phyloP scores from a whole-genome alignment of 2,113 vertebrate genomes.

The Odobenus rosmarus region DNA sequence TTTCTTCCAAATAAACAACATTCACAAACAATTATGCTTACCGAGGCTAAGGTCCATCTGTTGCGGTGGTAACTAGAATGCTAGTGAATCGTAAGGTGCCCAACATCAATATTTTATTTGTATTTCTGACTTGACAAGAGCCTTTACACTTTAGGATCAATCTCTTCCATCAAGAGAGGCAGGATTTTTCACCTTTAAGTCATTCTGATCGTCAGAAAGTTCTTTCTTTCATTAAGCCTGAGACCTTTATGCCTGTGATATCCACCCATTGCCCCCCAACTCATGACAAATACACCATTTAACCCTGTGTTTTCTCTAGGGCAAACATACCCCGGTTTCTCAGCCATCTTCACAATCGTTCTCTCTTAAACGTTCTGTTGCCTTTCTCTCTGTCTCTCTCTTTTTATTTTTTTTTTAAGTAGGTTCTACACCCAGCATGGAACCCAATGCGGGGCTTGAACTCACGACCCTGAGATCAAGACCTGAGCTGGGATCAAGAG shows the following conservation, averaged over 20 bases:
- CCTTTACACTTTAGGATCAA: neutral
- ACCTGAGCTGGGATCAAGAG: neutral
- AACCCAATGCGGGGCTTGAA: neutral
- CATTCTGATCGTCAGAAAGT: neutral
- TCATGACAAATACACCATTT: neutral
- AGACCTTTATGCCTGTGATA: neutral
- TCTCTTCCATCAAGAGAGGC: neutral
- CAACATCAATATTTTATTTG: neutral
- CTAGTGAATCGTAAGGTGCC: neutral
- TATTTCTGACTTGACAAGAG: neutral
- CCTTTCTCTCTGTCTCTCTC: neutral
- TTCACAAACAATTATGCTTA: neutral
- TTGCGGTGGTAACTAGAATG: neutral
- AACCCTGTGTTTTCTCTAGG: neutral
- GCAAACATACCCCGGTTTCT: neutral
- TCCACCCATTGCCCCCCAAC: neutral
- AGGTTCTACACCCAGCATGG: neutral
- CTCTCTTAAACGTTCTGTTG: neutral
- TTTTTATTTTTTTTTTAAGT: neutral
- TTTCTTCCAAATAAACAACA: conserved; percentile 1
- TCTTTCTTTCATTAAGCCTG: neutral
- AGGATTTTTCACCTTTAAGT: neutral
- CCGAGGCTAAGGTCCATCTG: neutral
- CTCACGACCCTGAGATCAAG: neutral
- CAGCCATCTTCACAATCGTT: neutral